Base-by-base conservation (phyloP, 2,113 vertebrate genomes). In the Periophthalmodon schlosseri region DNA sequence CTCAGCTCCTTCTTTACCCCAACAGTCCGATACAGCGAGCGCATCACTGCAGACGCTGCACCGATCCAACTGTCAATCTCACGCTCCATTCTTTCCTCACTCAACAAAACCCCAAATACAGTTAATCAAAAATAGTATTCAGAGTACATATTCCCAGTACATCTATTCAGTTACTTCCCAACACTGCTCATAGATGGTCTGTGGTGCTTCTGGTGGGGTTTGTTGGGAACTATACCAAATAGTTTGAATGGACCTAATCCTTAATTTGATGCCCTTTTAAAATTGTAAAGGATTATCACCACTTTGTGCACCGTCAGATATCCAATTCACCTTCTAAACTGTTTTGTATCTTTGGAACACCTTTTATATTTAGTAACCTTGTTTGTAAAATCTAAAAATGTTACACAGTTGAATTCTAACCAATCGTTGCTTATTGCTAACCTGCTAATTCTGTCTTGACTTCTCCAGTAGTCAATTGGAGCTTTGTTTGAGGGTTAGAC, bases 241-340 rank as follows among this genome's bases (percentile, higher is more conserved):
- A 24, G 16, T 14, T 34, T 63, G 88, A 81, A 90, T 89, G 86
- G 69, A 0, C 5, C 50, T 6, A 52, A 16, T 52, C 1, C 8
- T 56, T 56, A 20, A 10, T 56, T 56, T 54, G 7, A 54, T 54
- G 50, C 18, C 5, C 7, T 56, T 56, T 56, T 10, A 56, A n/a
- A 20, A 54, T 18, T 8, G 1, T 16, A 50, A 18, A 16, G 14
- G n/a, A 20, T 91, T 89, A 84, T 87, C 91, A 66, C 75, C 79
- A 83, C 73, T 77, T 44, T 44, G 0, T 76, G 76, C 82, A n/a
- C 78, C 71, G 47, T 69, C 56, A 54, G 69, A 70, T 80, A 65
- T 61, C 61, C 4, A 65, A 65, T 64, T 77, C 18, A 65, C 78
- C 70, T 66, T 20, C 39, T 52, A 28, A 64, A 60, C 73, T 72